Evolutionary conservation across 2,888 invertebrate genomes (phyloP).

Genomic region (Philaethria dido): DNA sequence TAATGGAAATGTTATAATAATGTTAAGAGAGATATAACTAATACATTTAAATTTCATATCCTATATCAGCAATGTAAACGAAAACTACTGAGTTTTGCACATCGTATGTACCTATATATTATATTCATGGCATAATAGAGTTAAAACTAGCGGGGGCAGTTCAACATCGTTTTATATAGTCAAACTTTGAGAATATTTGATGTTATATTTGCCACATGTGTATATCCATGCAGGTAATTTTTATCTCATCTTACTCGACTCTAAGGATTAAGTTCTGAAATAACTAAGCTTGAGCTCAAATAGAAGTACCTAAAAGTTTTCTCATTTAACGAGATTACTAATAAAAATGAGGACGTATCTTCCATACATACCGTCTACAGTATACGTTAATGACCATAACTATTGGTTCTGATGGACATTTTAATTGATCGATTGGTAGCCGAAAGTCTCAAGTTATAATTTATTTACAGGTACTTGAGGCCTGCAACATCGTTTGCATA

Average conservation of each 20-base stretch:
- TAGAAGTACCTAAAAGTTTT: conserved; percentile 52
- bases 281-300: conserved; percentile 45
- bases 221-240: conserved; percentile 19
- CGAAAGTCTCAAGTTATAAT: conserved; percentile 52
- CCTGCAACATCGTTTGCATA: too few relatives aligned
- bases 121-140: not conserved
- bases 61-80: not conserved
- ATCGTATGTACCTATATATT: too few relatives aligned
- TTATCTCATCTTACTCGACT: conserved; percentile 27
- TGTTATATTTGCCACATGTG: conserved; percentile 7
- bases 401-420: not conserved
- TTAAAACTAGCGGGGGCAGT: not conserved
- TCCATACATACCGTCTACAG: conserved; percentile 36
- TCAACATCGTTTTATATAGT: not conserved
- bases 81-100: not conserved
- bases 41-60: too few relatives aligned
- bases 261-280: conserved; percentile 43
- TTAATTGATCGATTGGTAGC: conserved; percentile 58
- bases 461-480: too few relatives aligned
- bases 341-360: conserved; percentile 48
- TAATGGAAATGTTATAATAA: too few relatives aligned
- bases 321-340: conserved; percentile 52
- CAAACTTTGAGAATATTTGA: not conserved
- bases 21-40: too few relatives aligned
- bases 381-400: conserved; percentile 3